phyloP scores from a whole-genome alignment of 2,888 invertebrate species.

The Disparrhopalites patrizii region DNA sequence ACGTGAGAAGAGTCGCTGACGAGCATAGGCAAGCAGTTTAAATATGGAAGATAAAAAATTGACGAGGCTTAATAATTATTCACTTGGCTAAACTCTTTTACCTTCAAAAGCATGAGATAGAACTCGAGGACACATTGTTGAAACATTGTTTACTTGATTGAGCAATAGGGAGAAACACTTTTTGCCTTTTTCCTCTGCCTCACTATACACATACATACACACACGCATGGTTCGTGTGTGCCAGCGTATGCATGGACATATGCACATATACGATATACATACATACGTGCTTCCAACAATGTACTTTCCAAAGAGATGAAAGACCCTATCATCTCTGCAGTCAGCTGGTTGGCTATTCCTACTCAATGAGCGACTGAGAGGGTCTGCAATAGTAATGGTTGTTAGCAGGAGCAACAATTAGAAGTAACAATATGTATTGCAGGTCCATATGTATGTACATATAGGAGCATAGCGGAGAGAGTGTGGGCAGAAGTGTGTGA shows the following conservation, averaged over 20 bases:
- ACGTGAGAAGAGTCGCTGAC: no score
- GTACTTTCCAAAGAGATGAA: no score
- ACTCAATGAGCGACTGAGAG: not conserved
- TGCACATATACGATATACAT: not conserved
- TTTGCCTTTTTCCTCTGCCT: not conserved
- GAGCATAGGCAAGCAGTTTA: not conserved
- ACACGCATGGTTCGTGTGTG: not conserved
- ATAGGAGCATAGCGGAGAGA: not conserved
- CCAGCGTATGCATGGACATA: not conserved
- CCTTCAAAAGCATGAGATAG: slow-evolving; percentile 22
- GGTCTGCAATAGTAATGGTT: not conserved
- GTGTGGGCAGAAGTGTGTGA: slow-evolving; percentile 1
- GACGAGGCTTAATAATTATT: not conserved
- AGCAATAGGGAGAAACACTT: not conserved
- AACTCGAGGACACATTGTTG: not conserved
- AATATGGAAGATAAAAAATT: no score
- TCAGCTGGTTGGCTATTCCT: not conserved
- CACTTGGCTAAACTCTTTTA: not conserved
- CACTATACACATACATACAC: not conserved
- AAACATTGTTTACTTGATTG: slow-evolving; percentile 2
- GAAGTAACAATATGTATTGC: not conserved
- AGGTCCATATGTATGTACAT: no score
- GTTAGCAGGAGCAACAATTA: not conserved
- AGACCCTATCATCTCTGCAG: not conserved
- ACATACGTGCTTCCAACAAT: not conserved